Conservation (phyloP, 2,797 vertebrate genomes). For the Gymnodraco acuticeps region DNA sequence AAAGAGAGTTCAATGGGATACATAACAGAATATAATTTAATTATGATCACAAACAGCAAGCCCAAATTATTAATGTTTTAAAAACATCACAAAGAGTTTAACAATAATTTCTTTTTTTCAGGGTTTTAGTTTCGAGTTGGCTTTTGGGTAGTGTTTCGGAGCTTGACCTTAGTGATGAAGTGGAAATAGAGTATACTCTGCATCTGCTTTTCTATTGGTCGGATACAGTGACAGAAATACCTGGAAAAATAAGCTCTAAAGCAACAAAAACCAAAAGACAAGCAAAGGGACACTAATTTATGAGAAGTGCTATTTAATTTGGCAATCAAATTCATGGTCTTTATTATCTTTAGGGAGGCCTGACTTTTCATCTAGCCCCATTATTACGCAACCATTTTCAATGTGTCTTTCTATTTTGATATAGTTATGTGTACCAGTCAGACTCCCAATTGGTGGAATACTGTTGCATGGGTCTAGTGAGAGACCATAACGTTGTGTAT, state of each 20-base stretch:
- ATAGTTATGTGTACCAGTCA: too few relatives aligned
- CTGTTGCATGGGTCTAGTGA: too few relatives aligned
- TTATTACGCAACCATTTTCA: too few relatives aligned
- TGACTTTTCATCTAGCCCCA: too few relatives aligned
- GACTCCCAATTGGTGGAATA: too few relatives aligned
- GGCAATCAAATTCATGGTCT: too few relatives aligned
- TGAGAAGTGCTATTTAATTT: not conserved
- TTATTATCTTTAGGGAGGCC: too few relatives aligned
- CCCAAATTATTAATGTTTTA: not conserved
- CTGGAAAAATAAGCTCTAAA: not conserved
- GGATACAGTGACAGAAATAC: not conserved
- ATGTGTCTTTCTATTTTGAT: too few relatives aligned
- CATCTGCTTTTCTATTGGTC: not conserved
- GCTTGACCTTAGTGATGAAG: not conserved
- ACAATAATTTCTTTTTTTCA: not conserved
- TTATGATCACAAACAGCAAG: not conserved
- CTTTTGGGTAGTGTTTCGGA: not conserved
- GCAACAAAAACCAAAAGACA: not conserved
- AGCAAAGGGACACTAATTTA: not conserved
- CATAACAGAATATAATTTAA: not conserved
- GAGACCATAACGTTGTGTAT: too few relatives aligned
- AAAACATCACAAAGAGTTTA: not conserved
- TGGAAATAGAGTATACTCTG: not conserved
- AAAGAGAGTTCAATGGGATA: slow-evolving; percentile 2
- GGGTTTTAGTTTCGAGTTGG: not conserved